Percentiles rank a stretch among this genome's conserved stretches.
Conservation (phyloP, 1,140 invertebrate genomes). For the Drosophila equinoxialis region DNA sequence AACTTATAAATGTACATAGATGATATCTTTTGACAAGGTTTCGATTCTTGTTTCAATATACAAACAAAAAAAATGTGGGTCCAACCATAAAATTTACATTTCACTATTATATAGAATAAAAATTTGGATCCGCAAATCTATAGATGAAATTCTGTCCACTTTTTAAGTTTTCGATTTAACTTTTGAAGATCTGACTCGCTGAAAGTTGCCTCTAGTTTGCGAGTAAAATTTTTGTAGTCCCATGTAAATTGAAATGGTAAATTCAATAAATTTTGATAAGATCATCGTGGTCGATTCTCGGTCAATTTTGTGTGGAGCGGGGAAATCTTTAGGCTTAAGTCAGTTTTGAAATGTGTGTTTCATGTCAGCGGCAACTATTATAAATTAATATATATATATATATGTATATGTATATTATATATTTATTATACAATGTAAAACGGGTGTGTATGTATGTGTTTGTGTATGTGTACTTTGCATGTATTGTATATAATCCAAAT, state of each 20-base stretch:
- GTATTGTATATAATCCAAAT: conserved; percentile 62
- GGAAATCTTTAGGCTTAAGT: conserved; percentile 36
- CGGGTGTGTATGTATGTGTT: conserved; percentile 49
- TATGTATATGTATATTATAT: conserved; percentile 36
- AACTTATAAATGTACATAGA: too few species aligned
- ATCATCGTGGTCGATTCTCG: conserved; percentile 43
- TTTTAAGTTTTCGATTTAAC: too few species aligned
- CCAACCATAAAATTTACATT: too few species aligned
- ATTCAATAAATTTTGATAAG: background rate
- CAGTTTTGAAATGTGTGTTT: conserved; percentile 62
- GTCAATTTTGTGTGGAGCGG: conserved; percentile 52
- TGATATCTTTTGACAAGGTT: too few species aligned
- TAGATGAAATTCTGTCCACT: too few species aligned
- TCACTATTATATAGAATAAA: too few species aligned
- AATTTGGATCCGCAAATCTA: too few species aligned
- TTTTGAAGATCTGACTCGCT: background rate
- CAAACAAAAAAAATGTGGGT: too few species aligned
- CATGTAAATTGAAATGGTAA: conserved; percentile 3
- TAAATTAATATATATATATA: conserved; percentile 12
- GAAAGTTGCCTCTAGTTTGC: background rate
- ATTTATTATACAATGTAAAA: conserved; percentile 44
- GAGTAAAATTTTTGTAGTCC: conserved; percentile 4
- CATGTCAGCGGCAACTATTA: conserved; percentile 48
- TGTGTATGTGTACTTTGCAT: conserved; percentile 57
- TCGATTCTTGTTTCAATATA: too few species aligned